Conservation (phyloP, 2,113 vertebrate genomes). For the Agapornis roseicollis region DNA sequence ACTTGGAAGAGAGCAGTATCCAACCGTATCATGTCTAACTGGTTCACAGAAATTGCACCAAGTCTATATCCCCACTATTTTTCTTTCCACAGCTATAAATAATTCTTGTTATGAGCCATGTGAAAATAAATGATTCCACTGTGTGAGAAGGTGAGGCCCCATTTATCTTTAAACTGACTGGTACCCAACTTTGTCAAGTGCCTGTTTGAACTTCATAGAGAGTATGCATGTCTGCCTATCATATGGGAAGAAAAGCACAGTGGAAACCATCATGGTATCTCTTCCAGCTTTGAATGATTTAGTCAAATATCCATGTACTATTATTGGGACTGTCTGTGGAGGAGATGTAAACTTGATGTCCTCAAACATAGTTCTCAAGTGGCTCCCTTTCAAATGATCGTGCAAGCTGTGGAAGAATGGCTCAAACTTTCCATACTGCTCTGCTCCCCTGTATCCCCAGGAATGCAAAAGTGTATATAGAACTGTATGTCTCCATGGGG, state of each 20-base stretch:
- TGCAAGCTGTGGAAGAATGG: not conserved
- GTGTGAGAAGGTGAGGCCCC: not conserved
- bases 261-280: not conserved
- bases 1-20: slow-evolving; percentile 25
- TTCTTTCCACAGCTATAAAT: slow-evolving; percentile 62
- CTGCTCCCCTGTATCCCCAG: not conserved
- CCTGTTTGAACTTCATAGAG: not conserved
- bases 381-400: not conserved
- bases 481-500: not conserved
- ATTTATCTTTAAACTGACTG: not conserved
- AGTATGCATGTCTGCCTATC: not conserved
- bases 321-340: not conserved
- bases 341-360: not conserved
- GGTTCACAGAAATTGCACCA: slow-evolving; percentile 3
- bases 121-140: slow-evolving; percentile 31
- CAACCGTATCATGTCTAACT: not conserved
- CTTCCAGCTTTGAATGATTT: not conserved
- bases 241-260: not conserved
- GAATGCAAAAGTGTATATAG: not conserved
- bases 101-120: not conserved
- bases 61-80: slow-evolving; percentile 31
- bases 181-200: not conserved
- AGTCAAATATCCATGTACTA: not conserved
- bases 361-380: not conserved
- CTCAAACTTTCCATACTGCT: not conserved